Base-by-base conservation (phyloP, 2,797 vertebrate genomes). In the Squalus acanthias region DNA sequence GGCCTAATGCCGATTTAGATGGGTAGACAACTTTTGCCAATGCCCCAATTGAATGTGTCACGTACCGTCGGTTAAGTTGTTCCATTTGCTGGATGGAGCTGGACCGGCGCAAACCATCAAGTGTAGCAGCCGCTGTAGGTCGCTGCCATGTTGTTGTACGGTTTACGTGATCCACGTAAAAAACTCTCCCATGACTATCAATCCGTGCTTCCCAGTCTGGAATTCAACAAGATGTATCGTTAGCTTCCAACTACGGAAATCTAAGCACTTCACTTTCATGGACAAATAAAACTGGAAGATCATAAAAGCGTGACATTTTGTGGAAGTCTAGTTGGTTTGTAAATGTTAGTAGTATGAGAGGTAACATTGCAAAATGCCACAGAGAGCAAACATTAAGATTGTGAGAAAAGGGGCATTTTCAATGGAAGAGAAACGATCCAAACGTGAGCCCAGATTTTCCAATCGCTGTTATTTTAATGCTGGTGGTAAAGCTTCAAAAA, bases 161-260 rank as follows among this genome's bases (percentile, higher is more conserved):
- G 98, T 99, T 99, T 96, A 99, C 98, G 0, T 99, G 99, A 97
- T 99, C 99, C 96, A 99, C 99, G 0, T 99, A 99, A 97, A 99
- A 99, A 8, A 99, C 99, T 96, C 99, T 98, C 79, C 99, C 99
- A 0, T 99, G 99, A 97, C 99, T 99, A 98, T 99, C 99, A 96
- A 99, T 98, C 5, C 99, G 98, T 96, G 99, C 99, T 97, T 99
- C 99, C 99, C 99, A 99, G 97, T 99, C 99, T 99, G 98, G 69
- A 82, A 96, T 96, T 96, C 96, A 96, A 97, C 96, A 96, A 96
- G 96, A 97, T 8, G 33, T 53, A 95, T 57, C 20, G 0, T 95
- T 95, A 95, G 69, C 70, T 76, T n/a, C 94, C 24, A 74, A 33
- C 5, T 33, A 29, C 2, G 26, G 29, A 76, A 74, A 95, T 76